These are phyloP conservation scores for Drosophila incognita DNA, from an alignment of 2,888 invertebrate species.

Conservation along the genomic window DNA sequence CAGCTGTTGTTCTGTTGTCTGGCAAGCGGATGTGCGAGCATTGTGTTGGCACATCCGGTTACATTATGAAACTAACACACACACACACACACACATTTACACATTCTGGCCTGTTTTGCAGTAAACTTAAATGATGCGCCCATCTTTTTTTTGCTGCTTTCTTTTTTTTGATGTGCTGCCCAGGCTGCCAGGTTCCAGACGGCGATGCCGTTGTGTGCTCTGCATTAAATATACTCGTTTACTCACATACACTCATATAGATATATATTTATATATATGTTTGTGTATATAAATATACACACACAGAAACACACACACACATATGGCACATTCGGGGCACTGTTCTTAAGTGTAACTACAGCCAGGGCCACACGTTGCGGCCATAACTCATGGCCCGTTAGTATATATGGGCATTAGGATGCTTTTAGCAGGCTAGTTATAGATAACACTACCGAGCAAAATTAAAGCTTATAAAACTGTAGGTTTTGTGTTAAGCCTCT, in stretches of 20 bases:
- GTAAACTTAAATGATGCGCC: constrained; percentile 69
- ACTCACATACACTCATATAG: constrained; percentile 16
- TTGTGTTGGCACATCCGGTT: constrained; percentile 80
- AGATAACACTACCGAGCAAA: constrained; percentile 44
- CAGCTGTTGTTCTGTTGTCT: constrained; percentile 77
- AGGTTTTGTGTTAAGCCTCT: background rate
- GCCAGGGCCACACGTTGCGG: constrained; percentile 70
- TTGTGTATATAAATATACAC: background rate
- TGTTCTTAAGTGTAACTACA: constrained; percentile 73
- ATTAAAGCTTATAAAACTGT: background rate
- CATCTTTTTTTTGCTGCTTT: constrained; percentile 33
- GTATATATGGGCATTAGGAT: constrained; percentile 63
- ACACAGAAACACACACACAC: constrained; percentile 29
- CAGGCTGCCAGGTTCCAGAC: constrained; percentile 36
- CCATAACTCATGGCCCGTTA: constrained; percentile 69
- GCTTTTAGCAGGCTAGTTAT: constrained; percentile 67
- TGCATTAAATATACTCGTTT: constrained; percentile 63
- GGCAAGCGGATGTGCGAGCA: constrained; percentile 77
- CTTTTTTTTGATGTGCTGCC: constrained; percentile 11
- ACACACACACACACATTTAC: constrained; percentile 37
- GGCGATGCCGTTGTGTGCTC: constrained; percentile 48
- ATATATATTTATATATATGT: background rate
- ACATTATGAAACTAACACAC: constrained; percentile 75
- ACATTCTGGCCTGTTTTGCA: constrained; percentile 45
- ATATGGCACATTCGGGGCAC: constrained; percentile 23